phyloP scores from a whole-genome alignment of 2,797 vertebrate genomes.

The Nannoperca australis region DNA sequence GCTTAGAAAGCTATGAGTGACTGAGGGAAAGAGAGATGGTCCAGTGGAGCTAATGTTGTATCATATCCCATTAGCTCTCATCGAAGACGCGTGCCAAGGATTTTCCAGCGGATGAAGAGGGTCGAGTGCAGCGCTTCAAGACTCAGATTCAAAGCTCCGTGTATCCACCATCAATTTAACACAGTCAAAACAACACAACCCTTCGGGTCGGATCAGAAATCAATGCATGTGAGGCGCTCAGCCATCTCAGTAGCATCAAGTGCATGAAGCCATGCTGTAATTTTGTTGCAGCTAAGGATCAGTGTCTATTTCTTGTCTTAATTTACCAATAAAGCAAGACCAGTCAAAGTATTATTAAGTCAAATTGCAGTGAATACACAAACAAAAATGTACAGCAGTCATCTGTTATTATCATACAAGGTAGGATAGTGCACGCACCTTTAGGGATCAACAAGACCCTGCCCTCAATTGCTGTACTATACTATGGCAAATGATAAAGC shows the following conservation, averaged over 20 bases:
- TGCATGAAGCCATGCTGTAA: conserved; percentile 2
- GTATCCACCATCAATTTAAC: conserved; percentile 53
- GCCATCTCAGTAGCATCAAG: conserved; percentile 23
- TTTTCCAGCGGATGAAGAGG: conserved; percentile 48
- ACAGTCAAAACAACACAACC: conserved; percentile 44
- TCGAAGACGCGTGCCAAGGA: conserved; percentile 52
- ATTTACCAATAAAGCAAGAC: conserved; percentile 1
- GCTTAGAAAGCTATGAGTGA: conserved; percentile 49
- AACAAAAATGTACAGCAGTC: conserved; percentile 7
- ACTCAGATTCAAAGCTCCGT: conserved; percentile 24
- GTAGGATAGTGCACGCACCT: neutral
- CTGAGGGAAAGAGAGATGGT: conserved; percentile 40
- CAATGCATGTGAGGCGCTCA: conserved; percentile 36
- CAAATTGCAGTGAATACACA: conserved; percentile 1
- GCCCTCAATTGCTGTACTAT: neutral
- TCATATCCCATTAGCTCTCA: conserved; percentile 71
- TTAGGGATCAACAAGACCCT: neutral
- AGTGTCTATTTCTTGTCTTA: neutral
- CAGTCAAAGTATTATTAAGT: conserved; percentile 13
- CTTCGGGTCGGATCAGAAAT: conserved; percentile 66
- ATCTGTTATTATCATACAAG: conserved; percentile 1
- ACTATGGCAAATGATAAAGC: conserved; percentile 3
- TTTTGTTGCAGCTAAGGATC: neutral
- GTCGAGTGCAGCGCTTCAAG: conserved; percentile 23
- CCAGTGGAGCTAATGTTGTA: conserved; percentile 59